These are phyloP conservation scores for Phoebastria nigripes DNA, from an alignment of 2,797 vertebrate genomes.

Conservation along the genomic window DNA sequence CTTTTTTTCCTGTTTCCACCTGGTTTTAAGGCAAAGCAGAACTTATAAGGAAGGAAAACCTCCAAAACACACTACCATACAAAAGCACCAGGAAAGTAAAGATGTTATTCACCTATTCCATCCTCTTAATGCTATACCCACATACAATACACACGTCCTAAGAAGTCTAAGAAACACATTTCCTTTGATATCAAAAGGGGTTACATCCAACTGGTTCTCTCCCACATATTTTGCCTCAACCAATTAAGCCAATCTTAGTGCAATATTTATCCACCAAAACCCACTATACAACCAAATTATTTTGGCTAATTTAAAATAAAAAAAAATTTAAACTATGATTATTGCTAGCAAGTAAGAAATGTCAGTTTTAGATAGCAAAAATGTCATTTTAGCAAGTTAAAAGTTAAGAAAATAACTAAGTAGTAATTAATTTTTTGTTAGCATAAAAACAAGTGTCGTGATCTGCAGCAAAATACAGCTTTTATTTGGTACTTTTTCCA, in stretches of 20 bases:
- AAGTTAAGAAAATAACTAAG: neutral
- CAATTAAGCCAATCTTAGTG: neutral
- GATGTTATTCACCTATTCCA: neutral
- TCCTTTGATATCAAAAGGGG: neutral
- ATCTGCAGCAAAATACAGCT: neutral
- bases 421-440: neutral
- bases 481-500: neutral
- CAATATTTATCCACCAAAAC: neutral
- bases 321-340: neutral
- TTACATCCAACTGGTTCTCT: neutral
- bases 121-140: neutral
- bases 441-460: neutral
- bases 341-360: neutral
- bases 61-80: neutral
- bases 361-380: neutral
- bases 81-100: neutral
- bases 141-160: neutral
- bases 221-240: neutral
- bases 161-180: neutral
- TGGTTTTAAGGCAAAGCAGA: slow-evolving; percentile 62
- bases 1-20: slow-evolving; percentile 82
- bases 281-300: neutral
- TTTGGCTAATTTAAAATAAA: neutral
- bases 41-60: neutral
- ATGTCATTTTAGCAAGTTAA: neutral